Evolutionary conservation across 2,113 vertebrate species (phyloP).

Genomic region (Zosterops lateralis): DNA sequence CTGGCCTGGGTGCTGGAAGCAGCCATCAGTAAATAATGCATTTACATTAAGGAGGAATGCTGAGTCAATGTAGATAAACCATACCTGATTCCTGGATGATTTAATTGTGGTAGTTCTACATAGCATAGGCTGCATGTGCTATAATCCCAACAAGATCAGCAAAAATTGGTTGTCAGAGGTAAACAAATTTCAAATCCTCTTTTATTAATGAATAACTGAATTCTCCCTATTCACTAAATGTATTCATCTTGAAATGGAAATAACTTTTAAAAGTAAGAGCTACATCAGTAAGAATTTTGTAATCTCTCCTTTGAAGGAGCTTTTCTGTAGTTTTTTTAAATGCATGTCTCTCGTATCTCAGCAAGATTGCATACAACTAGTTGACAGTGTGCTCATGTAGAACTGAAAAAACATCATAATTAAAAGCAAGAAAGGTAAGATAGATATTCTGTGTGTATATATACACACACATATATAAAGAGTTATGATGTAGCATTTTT

Average conservation of each 20-base stretch:
- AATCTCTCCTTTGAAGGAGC: background rate
- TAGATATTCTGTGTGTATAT: background rate
- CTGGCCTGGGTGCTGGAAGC: constrained; percentile 42
- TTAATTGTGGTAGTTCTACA: background rate
- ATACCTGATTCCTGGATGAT: background rate
- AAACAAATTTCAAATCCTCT: background rate
- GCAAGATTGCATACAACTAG: background rate
- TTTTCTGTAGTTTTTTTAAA: background rate
- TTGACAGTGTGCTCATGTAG: background rate
- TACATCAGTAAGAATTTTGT: background rate
- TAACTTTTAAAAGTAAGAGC: background rate
- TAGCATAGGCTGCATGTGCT: background rate
- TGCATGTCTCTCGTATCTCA: background rate
- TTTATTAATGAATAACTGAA: background rate
- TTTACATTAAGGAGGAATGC: background rate
- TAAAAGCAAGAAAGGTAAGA: background rate
- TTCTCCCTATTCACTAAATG: background rate
- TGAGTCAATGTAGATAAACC: background rate
- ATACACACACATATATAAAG: fast-evolving
- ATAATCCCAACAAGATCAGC: background rate
- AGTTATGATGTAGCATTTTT: background rate
- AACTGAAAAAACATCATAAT: background rate
- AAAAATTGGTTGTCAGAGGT: background rate
- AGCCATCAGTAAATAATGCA: background rate
- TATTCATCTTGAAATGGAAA: background rate